Percentiles rank a stretch among this genome's conserved stretches.
phyloP scores from a whole-genome alignment of 2,113 vertebrate genomes.

The Eonycteris spelaea region DNA sequence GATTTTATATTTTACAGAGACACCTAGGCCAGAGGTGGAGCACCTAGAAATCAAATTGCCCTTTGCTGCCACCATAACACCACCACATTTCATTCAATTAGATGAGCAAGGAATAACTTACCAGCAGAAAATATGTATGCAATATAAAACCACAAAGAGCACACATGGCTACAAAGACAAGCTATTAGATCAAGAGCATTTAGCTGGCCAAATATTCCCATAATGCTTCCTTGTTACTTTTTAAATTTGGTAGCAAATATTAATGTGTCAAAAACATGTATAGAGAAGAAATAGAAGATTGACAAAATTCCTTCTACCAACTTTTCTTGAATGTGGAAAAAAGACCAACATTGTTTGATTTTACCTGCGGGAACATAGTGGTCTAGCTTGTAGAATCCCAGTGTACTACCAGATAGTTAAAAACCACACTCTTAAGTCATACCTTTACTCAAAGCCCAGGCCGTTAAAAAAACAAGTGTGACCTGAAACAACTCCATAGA shows the following conservation, averaged over 20 bases:
- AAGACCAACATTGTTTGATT: constrained; percentile 15
- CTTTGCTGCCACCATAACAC: neutral
- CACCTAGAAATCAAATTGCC: constrained; percentile 17
- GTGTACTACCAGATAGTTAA: neutral
- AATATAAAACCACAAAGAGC: neutral
- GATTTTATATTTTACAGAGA: constrained; percentile 8
- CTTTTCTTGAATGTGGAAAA: neutral
- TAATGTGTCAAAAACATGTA: neutral
- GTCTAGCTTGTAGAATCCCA: constrained; percentile 19
- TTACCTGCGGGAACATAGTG: neutral
- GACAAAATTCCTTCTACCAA: constrained; percentile 16
- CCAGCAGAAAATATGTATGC: neutral
- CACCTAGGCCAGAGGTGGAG: neutral
- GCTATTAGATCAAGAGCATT: neutral
- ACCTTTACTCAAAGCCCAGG: constrained; percentile 2
- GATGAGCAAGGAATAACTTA: constrained; percentile 6
- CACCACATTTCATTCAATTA: neutral
- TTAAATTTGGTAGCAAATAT: constrained; percentile 16
- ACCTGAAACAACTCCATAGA: constrained; percentile 21
- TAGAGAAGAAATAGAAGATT: neutral
- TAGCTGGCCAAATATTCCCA: neutral
- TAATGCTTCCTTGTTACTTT: neutral
- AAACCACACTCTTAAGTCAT: neutral
- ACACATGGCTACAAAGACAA: neutral
- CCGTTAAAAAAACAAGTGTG: neutral